Conservation (phyloP, 2,113 vertebrate genomes). For the Fregata magnificens region DNA sequence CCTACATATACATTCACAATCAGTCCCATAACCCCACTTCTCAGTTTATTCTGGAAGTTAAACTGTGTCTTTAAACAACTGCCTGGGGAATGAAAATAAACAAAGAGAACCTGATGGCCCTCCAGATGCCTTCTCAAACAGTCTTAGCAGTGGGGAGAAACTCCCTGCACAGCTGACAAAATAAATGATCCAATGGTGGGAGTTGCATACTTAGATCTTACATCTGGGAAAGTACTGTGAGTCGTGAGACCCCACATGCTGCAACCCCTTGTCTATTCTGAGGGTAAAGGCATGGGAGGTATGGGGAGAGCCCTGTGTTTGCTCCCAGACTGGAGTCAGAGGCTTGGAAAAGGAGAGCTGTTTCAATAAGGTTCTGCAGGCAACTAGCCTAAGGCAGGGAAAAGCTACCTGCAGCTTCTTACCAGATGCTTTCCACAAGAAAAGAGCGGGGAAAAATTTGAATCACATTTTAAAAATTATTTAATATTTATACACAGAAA, state of each 20-base stretch:
- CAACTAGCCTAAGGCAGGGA: not conserved
- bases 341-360: not conserved
- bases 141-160: not conserved
- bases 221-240: not conserved
- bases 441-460: accelerated
- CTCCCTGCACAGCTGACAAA: conserved; percentile 12
- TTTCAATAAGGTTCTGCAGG: not conserved
- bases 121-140: not conserved
- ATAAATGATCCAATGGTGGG: not conserved
- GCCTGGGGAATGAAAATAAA: not conserved
- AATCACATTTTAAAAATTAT: not conserved
- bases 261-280: not conserved
- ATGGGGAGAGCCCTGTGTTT: not conserved
- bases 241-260: not conserved
- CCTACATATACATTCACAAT: not conserved
- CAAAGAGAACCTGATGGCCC: not conserved
- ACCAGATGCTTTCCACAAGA: not conserved
- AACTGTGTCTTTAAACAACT: not conserved
- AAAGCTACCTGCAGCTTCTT: not conserved
- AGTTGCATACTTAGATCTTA: not conserved
- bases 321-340: not conserved
- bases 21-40: not conserved
- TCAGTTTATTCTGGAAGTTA: not conserved
- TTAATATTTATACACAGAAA: not conserved
- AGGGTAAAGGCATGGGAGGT: not conserved